Evolutionary conservation across 1,140 invertebrate genomes (phyloP), one percentile per base, ranked within the genome.

Genomic region (Drosophila mayri): DNA sequence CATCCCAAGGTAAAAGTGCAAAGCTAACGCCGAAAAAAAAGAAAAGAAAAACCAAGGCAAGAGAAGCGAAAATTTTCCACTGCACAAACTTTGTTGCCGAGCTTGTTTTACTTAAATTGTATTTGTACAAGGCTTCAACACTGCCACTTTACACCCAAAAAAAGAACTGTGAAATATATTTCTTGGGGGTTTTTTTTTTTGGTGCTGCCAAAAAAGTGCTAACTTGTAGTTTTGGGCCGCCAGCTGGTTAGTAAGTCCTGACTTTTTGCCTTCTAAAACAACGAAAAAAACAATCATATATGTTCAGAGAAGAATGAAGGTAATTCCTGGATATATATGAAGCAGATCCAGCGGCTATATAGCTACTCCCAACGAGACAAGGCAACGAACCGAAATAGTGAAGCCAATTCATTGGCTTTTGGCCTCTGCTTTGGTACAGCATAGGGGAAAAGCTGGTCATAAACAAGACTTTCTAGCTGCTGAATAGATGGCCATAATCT

Each of bases 31-130:
- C 40, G 3, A 41, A 60, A 79, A 65, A 65, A 76, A 40, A 66
- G 59, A 60, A 41, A 12, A 35, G 22, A 16, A 64, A 57, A 54
- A 32, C 20, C 20, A 20, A 61, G 50, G 32, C 25, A 40, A 40
- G 44, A 52, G 38, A 74, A 63, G 66, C 46, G 62, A 52, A 32
- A 50, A 67, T 70, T 62, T 64, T 46, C 52, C 57, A 64, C 72
- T 59, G 49, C 46, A 55, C 63, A 65, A 86, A 87, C 76, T 87
- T 87, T 87, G 83, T 87, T 87, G 50, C 58, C 74, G 70, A 68
- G 78, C 75, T 85, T 85, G 75, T 87, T 82, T 82, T 71, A 78
- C 78, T 78, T 74, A 78, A 86, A 86, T 86, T 78, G 52, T 83
- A 76, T 83, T 79, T 84, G 71, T 66, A 63, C 59, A 68, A 50